Base-by-base conservation (phyloP, 2,797 vertebrate genomes). In the Hippocampus kuda region DNA sequence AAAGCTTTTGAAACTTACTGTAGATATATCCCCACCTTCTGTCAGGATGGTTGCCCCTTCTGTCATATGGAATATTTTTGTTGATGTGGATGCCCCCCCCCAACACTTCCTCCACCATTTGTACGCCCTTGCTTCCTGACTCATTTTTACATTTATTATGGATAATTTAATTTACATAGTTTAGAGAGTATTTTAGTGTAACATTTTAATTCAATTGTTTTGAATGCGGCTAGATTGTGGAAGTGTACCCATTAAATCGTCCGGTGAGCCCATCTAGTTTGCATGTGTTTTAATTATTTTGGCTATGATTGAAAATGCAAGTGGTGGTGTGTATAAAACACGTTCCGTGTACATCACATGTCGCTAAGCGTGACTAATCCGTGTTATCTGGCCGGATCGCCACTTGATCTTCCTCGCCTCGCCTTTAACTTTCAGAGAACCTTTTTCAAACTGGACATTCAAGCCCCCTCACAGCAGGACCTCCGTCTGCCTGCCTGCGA, bases 401-500 rank as follows among this genome's bases (percentile, higher is more conserved):
- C 38, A 42, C 38, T 41, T 63, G 41, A 65, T 64, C 61, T n/a
- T 22, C 20, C n/a, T 63, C 60, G 22, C 63, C 63, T 65, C n/a
- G 42, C n/a, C 63, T 66, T 48, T 30, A 66, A 66, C n/a, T 66
- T 54, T 66, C n/a, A 30, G 49, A 27, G 15, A 48, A 18, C 12
- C 0, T 41, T 62, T 64, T 46, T 3, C 34, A 26, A 56, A 42
- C n/a, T 60, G 46, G 72, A 75, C 81, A 73, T 68, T 13, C 66
- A 73, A 80, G 78, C 74, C 69, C 51, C 67, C 70, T 81, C 84
- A n/a, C 88, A 85, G 84, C 78, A 78, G 86, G 86, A 79, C 67
- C 61, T 79, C 81, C 44, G 79, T 85, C 78, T 74, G 76, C 65
- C 66, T 60, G 80, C 79, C 49, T 46, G 71, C 69, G 66, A 78